Evolutionary conservation across 2,797 vertebrate genomes (phyloP).

Genomic region (Phrynocephalus guinanensis): DNA sequence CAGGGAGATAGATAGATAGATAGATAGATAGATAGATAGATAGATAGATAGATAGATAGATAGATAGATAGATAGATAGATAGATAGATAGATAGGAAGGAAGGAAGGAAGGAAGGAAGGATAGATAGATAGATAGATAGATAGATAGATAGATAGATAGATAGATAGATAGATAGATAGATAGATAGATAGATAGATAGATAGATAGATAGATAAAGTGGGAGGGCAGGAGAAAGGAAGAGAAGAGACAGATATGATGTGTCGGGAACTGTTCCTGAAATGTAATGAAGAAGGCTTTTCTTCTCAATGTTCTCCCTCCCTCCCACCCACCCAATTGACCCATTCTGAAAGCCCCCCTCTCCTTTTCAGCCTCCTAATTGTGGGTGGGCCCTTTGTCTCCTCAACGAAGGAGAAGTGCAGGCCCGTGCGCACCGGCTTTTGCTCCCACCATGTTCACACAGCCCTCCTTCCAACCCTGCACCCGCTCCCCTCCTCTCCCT

Average conservation of each 20-base stretch:
- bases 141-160: no score
- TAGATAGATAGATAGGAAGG: no score
- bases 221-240: neutral
- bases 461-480: neutral
- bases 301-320: neutral
- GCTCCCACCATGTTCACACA: neutral
- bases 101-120: no score
- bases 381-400: constrained; percentile 21
- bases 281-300: constrained; percentile 4
- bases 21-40: no score
- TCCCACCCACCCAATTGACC: neutral
- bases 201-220: no score
- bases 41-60: no score
- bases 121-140: no score
- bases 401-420: neutral
- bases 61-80: no score
- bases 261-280: neutral
- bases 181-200: no score
- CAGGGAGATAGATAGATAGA: no score
- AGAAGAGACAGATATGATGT: constrained; percentile 10
- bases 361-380: neutral
- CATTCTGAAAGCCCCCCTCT: neutral
- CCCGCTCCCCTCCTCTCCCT: neutral
- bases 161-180: no score
- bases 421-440: neutral